Percentiles rank a stretch among this genome's conserved stretches.
These are phyloP conservation scores for Chymomyza caudatula DNA, from an alignment of 2,888 invertebrate species.

Conservation along the genomic window DNA sequence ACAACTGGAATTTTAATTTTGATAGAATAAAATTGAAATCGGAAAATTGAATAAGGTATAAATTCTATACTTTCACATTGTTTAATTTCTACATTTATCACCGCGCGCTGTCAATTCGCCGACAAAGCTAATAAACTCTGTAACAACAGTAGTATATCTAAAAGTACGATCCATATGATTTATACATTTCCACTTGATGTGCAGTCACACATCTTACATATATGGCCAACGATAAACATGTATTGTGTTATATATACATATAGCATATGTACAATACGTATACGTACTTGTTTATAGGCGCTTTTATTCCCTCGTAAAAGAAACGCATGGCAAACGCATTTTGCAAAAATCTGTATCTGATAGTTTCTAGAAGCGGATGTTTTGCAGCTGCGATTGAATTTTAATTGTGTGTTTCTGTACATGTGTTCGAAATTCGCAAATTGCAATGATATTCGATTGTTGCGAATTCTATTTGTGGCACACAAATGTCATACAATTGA, in stretches of 20 bases:
- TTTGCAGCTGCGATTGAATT: conserved; percentile 46
- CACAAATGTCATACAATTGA: background rate
- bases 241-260: background rate
- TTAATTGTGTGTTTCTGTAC: conserved; percentile 8
- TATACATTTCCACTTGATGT: background rate
- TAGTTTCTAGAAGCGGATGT: conserved; percentile 51
- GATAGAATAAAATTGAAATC: too few species aligned
- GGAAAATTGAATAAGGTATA: too few species aligned
- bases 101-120: background rate
- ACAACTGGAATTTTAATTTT: too few species aligned
- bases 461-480: background rate
- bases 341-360: conserved; percentile 52
- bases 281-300: background rate
- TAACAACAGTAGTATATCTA: background rate
- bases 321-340: conserved; percentile 30
- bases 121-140: background rate
- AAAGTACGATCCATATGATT: background rate
- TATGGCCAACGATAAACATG: conserved; percentile 21
- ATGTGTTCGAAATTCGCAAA: background rate
- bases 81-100: background rate
- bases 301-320: background rate
- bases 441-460: background rate
- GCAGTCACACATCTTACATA: conserved; percentile 24
- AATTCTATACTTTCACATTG: background rate
- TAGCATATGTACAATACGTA: background rate